Evolutionary conservation across 2,888 invertebrate genomes (phyloP), one percentile per base, ranked within the genome.

Genomic region (Melanchra persicariae): DNA sequence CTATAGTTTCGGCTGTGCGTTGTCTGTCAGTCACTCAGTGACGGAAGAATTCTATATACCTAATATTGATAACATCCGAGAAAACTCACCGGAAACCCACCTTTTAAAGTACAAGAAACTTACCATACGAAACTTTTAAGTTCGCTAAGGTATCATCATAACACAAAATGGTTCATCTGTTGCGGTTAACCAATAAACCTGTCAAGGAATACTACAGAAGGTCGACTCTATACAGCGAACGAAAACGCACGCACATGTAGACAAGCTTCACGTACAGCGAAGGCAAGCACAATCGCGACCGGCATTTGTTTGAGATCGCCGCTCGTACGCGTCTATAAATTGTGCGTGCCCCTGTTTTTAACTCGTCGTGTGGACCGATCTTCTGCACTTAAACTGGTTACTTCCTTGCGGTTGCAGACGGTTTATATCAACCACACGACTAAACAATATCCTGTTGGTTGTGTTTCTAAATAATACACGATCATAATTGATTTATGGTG

Each of bases 401-500:
- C 6, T 26, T 0, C 54, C 30, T 19, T 57, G 67, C 30, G 76
- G 69, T 83, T 51, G 30, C 64, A 60, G 64, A 49, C 58, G 45
- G 57, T 63, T 52, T 60, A 69, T 61, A 68, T 74, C 60, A 57
- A 68, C 60, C 60, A 26, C 61, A 47, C 12, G 51, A 12, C 60
- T 34, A 75, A 79, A 81, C 79, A 81, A 81, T 83, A 83, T 79
- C 65, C 72, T 75, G 59, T 67, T 64, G 61, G 63, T 54, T 55
- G 30, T n/a, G 34, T 75, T 73, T 79, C 61, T 78, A 67, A 70
- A 67, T 75, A 79, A 74, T 58, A 68, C 55, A 75, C 49, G 64
- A 49, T 68, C 49, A 51, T 75, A 64, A 82, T 82, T 83, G 76
- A 82, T 84, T 82, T 84, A 81, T 62, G 55, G n/a, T 24, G 12